Evolutionary conservation across 1,140 invertebrate genomes (phyloP), one percentile per base, ranked within the genome.

Genomic region (Drosophila oshimai): DNA sequence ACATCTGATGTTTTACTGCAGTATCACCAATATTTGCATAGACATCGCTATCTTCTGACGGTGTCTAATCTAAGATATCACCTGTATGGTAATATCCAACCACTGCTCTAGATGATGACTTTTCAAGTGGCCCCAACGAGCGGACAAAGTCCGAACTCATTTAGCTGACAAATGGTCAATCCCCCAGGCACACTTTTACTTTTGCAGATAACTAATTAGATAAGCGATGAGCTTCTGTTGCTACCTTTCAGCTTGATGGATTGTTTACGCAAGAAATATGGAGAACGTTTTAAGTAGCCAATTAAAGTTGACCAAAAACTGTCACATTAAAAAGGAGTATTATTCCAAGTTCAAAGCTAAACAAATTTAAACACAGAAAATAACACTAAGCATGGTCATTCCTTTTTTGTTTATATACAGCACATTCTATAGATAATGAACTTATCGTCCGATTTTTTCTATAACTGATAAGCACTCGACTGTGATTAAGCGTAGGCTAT

Each of bases 61-160:
- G 34, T 6, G 3, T 6, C 67, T 60, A 50, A 71, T 71, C 67
- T 71, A 24, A 50, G 68, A 71, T 71, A 71, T 10, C 61, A 31
- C 28, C 61, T 15, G 13, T 13, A 31, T n/a, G n/a, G n/a, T n/a
- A n/a, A n/a, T 67, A 55, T 70, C 51, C 64, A 42, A 34, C 13
- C 45, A 15, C 28, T 3, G 3, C 17, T 7, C 0, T n/a, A 9
- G 10, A 17, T 42, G 26, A 36, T 55, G 20, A 34, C 7, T 46
- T 20, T 18, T 18, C 9, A 6, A 68, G 20, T 53, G 12, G n/a
- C n/a, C 28, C n/a, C 34, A 51, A 17, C 31, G 41, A 33, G 33
- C 17, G 79, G 10, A 9, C 75, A 86, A 74, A 71, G 80, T 83
- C 54, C 75, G 51, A 61, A 70, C 29, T 74, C 33, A 45, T 84